Percentiles rank a stretch among this genome's conserved stretches.
Conservation (phyloP, 2,888 invertebrate species). For the Julus scanicus region DNA sequence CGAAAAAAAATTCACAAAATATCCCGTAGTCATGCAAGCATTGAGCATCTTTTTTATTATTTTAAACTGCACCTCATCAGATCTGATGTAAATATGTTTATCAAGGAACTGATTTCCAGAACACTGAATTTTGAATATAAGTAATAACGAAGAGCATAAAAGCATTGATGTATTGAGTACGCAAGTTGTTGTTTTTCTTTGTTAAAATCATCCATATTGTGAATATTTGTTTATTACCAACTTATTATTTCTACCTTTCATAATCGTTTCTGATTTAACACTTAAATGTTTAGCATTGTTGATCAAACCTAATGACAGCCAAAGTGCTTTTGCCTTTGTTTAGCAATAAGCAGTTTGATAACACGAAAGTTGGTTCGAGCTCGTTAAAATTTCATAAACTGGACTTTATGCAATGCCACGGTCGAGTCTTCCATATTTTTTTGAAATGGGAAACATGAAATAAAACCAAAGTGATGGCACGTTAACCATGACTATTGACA, state of each 20-base stretch:
- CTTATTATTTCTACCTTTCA: not conserved
- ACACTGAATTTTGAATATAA: slow-evolving; percentile 5
- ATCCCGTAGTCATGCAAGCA: slow-evolving; percentile 16
- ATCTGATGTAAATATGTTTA: slow-evolving; percentile 45
- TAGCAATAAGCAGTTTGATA: not conserved
- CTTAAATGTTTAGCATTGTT: not conserved
- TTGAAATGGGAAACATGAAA: too few species aligned
- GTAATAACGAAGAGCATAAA: slow-evolving; percentile 15
- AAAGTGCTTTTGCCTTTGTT: not conserved
- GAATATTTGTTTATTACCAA: not conserved
- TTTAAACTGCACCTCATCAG: slow-evolving; percentile 41
- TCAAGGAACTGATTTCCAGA: slow-evolving; percentile 25
- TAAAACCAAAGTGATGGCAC: too few species aligned
- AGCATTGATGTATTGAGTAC: not conserved
- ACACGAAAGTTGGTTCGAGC: not conserved
- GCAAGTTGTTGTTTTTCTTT: not conserved
- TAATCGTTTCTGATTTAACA: not conserved
- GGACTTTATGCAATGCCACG: too few species aligned
- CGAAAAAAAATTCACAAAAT: slow-evolving; percentile 36
- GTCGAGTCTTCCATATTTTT: too few species aligned
- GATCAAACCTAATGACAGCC: not conserved
- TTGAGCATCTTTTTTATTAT: slow-evolving; percentile 34
- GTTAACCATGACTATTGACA: too few species aligned
- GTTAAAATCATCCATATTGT: not conserved
- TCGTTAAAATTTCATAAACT: too few species aligned